Conservation (phyloP, 2,113 vertebrate species). For the Calidris pugnax region DNA sequence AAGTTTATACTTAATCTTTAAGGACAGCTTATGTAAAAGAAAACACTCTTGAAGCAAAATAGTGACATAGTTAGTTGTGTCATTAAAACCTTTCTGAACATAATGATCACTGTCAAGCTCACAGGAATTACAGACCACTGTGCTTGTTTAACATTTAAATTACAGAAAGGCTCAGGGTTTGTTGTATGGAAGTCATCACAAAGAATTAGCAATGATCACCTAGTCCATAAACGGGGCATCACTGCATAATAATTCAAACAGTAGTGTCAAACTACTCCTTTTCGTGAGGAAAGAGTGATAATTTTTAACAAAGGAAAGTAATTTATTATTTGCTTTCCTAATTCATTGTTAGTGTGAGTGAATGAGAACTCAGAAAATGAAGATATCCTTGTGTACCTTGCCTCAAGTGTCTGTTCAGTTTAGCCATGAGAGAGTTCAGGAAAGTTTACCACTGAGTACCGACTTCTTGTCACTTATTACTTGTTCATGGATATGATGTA, state of each 20-base stretch:
- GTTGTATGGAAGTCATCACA: not conserved
- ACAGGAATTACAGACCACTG: not conserved
- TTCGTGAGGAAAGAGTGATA: not conserved
- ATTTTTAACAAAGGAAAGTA: not conserved
- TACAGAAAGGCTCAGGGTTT: not conserved
- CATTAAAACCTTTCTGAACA: not conserved
- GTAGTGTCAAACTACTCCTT: not conserved
- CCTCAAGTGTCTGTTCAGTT: not conserved
- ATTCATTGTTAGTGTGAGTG: not conserved
- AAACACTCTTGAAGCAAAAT: not conserved
- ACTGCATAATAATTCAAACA: not conserved
- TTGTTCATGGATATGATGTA: not conserved
- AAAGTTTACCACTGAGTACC: not conserved
- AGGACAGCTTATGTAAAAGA: conserved; percentile 6
- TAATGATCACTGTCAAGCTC: not conserved
- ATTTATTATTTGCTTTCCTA: not conserved
- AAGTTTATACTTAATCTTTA: not conserved
- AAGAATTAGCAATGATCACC: not conserved
- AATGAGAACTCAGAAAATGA: not conserved
- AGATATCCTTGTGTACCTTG: not conserved
- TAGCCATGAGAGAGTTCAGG: not conserved
- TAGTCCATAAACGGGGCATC: not conserved
- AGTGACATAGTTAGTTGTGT: not conserved
- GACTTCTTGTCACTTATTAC: not conserved
- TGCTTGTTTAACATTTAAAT: not conserved